Evolutionary conservation across 2,888 invertebrate genomes (phyloP), one percentile per base, ranked within the genome.

Genomic region (Lottia gigantea): DNA sequence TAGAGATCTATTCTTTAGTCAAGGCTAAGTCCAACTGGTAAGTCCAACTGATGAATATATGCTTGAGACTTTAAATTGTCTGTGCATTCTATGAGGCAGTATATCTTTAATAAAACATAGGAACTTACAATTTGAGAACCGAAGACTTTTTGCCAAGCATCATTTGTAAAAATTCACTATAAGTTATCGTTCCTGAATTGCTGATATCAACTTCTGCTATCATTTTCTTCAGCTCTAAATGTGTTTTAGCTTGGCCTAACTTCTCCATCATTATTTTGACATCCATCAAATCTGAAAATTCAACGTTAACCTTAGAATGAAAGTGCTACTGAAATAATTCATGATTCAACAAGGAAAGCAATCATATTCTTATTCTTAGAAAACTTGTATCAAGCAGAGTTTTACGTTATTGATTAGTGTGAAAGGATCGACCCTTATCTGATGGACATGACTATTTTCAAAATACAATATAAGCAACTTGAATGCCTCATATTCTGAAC

Each of bases 141-240:
- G 83, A 80, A 15, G 77, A 79, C 71, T 83, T 83, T 0, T 81
- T 79, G 0, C 87, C 86, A 4, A 85, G 76, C 87, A 87, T 86
- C 87, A 87, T 87, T 62, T 75, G 73, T 3, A 87, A 73, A 64
- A 87, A 87, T 64, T 87, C 87, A 16, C 75, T 73, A 75, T 87
- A 87, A 74, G 77, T 80, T 74, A 87, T 87, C 64, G 84, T 83
- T 2, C 84, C 85, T 0, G 78, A 76, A 67, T 83, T 76, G 1
- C 81, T 80, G 8, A 80, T 80, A 77, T 87, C 86, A 31, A 87
- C 81, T 73, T 87, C 85, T 16, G 72, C 73, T 66, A 87, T 86
- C 86, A 87, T 86, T 73, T 86, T 86, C 77, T 83, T 86, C 67
- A 86, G 74, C 78, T 87, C 87, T 61, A 83, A 74, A 71, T 87